These are phyloP conservation scores for Cephus nigrinus DNA, from an alignment of 2,888 invertebrate species.

Conservation along the genomic window DNA sequence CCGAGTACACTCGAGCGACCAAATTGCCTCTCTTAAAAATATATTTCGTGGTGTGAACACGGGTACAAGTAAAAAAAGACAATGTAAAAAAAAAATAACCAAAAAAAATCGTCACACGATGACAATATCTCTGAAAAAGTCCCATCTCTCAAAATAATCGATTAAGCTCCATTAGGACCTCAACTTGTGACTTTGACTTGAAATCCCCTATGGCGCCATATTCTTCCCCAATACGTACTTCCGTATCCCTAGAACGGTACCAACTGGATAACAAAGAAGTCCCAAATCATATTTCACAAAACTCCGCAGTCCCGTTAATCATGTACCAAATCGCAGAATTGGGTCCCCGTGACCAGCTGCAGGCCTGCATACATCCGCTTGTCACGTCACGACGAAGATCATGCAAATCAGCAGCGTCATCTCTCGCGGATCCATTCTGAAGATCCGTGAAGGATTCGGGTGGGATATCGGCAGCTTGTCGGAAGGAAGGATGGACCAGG, in stretches of 20 bases:
- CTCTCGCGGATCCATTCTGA: conserved; percentile 12
- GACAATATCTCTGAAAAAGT: background rate
- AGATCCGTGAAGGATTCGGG: conserved; percentile 42
- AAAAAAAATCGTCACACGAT: background rate
- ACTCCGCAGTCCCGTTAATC: background rate
- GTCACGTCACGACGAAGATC: conserved; percentile 50
- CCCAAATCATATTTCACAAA: background rate
- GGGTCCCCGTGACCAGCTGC: conserved; percentile 15
- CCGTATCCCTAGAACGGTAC: background rate
- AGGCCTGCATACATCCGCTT: conserved; percentile 52
- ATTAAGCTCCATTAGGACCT: no score
- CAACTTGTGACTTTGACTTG: background rate
- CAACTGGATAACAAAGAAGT: background rate
- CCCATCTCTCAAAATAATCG: background rate
- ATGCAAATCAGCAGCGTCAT: conserved; percentile 45
- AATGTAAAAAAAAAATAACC: background rate
- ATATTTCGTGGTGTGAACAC: conserved; percentile 38
- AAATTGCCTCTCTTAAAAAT: conserved; percentile 57
- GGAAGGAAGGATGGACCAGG: conserved; percentile 19
- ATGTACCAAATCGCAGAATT: conserved; percentile 6
- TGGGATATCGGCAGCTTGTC: conserved; percentile 44
- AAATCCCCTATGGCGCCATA: background rate
- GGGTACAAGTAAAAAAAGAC: background rate
- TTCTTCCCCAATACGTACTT: background rate
- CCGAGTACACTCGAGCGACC: conserved; percentile 54